Evolutionary conservation across 2,888 invertebrate genomes (phyloP).

Genomic region (Oscheius myriophilus): DNA sequence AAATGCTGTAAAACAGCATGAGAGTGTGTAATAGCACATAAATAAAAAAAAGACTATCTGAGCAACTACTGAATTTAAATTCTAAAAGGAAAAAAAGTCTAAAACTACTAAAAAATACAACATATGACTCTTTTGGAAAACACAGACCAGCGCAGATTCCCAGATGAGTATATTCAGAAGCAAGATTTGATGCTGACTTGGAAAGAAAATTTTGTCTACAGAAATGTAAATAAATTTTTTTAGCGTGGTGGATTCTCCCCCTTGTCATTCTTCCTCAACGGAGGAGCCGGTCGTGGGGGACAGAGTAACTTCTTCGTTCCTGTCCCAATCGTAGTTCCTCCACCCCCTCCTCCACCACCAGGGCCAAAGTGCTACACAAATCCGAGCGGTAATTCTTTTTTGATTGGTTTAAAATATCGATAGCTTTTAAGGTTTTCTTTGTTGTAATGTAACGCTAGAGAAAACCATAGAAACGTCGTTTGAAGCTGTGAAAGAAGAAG

Average conservation of each 20-base stretch:
- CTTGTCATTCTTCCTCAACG: conserved; percentile 47
- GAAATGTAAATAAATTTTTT: no score
- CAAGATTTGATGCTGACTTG: no score
- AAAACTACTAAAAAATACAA: no score
- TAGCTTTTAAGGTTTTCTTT: conserved; percentile 46
- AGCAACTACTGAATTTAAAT: no score
- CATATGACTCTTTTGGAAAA: no score
- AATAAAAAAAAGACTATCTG: no score
- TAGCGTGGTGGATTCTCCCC: conserved; percentile 43
- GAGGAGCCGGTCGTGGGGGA: conserved; percentile 20
- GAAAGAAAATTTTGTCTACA: no score
- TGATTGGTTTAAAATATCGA: background rate
- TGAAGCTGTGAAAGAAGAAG: conserved; percentile 43
- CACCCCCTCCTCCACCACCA: conserved; percentile 59
- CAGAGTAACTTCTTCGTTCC: conserved; percentile 54
- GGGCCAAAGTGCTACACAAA: conserved; percentile 60
- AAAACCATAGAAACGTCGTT: conserved; percentile 53
- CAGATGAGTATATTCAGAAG: no score
- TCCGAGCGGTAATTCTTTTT: conserved; percentile 36
- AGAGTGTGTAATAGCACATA: no score
- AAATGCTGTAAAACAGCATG: no score
- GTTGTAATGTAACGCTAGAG: conserved; percentile 58
- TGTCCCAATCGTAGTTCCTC: conserved; percentile 59
- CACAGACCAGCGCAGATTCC: no score
- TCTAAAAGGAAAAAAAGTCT: no score